These are phyloP conservation scores for Phyllopteryx taeniolatus DNA, from an alignment of 2,113 vertebrate genomes.

Conservation along the genomic window DNA sequence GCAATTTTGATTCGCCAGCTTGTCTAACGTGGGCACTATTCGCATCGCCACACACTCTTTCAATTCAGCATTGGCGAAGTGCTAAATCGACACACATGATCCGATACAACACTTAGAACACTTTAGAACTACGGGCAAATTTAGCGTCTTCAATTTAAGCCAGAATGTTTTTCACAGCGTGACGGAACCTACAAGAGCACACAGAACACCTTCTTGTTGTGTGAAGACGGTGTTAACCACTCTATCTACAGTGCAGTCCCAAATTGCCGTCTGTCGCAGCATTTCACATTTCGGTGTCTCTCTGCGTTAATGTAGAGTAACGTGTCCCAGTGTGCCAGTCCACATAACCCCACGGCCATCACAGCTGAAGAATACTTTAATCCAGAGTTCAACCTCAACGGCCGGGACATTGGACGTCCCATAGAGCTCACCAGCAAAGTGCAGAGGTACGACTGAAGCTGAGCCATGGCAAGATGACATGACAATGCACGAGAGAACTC, in stretches of 20 bases:
- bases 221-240: not conserved
- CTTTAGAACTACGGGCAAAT: not conserved
- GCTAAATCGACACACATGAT: not conserved
- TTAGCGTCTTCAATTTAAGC: not conserved
- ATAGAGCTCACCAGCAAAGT: slow-evolving; percentile 80
- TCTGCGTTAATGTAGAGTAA: slow-evolving; percentile 66
- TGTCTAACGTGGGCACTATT: too few species aligned
- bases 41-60: too few species aligned
- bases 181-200: not conserved
- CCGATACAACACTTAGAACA: not conserved
- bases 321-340: slow-evolving; percentile 78
- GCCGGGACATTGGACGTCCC: slow-evolving; percentile 77
- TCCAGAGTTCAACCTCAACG: slow-evolving; percentile 74
- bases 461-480: not conserved
- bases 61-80: too few species aligned
- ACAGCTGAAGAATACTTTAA: slow-evolving; percentile 80
- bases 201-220: not conserved
- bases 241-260: not conserved
- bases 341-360: slow-evolving; percentile 80
- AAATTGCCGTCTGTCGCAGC: not conserved
- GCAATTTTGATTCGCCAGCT: too few species aligned
- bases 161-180: not conserved
- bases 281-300: not conserved
- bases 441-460: slow-evolving; percentile 60
- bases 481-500: not conserved